Conservation (phyloP, 2,797 vertebrate genomes). For the Amblyopsis hoosieri region DNA sequence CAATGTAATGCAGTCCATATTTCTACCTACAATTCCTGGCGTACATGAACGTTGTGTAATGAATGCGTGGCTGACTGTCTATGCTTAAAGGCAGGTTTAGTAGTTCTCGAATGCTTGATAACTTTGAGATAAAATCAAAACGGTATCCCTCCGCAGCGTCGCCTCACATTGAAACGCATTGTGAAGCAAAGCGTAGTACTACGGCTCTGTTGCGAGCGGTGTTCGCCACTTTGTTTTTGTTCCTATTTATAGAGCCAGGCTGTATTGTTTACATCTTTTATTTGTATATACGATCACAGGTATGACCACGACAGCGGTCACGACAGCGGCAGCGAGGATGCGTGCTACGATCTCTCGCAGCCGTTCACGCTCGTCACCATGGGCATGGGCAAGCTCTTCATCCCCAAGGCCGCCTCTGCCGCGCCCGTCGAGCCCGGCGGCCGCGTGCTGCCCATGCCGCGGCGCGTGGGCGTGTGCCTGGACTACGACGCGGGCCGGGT, state of each 20-base stretch:
- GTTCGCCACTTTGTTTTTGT: too few species aligned
- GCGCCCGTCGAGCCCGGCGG: slow-evolving; percentile 72
- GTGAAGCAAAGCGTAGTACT: too few species aligned
- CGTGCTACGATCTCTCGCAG: slow-evolving; percentile 87
- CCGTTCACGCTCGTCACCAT: slow-evolving; percentile 91
- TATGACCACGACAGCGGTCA: slow-evolving; percentile 97
- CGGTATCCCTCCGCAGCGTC: too few species aligned
- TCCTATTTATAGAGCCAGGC: too few species aligned
- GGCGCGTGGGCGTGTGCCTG: slow-evolving; percentile 86
- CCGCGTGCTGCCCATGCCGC: slow-evolving; percentile 88
- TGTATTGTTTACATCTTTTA: too few species aligned
- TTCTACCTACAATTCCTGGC: neutral
- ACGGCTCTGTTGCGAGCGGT: too few species aligned
- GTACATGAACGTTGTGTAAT: too few species aligned
- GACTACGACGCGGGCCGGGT: slow-evolving; percentile 90
- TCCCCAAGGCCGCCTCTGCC: slow-evolving; percentile 81
- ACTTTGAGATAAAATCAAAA: too few species aligned
- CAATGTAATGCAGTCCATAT: slow-evolving; percentile 9
- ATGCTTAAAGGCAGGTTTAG: too few species aligned
- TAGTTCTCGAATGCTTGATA: too few species aligned
- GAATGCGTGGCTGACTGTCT: too few species aligned
- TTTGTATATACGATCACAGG: slow-evolving; percentile 61
- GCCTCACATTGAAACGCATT: too few species aligned
- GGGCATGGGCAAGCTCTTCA: slow-evolving; percentile 94
- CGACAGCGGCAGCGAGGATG: slow-evolving; percentile 95